A percentile compares a stretch with the other conserved stretches of the same genome.
Conservation (phyloP, 2,888 invertebrate species). For the Zelleria hepariella region DNA sequence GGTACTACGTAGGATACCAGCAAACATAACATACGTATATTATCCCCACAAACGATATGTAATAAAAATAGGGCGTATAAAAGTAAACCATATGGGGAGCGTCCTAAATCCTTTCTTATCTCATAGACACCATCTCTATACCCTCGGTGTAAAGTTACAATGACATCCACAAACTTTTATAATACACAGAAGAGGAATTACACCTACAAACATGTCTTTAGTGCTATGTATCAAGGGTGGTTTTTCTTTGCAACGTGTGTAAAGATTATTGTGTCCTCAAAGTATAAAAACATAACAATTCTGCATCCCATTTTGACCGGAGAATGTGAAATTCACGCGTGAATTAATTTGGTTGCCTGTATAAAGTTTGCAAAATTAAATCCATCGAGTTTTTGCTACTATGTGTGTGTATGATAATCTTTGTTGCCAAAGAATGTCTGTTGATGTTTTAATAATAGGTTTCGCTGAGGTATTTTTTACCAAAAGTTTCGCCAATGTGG, state of each 20-base stretch:
- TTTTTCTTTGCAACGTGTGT: background rate
- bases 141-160: conserved; percentile 45
- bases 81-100: conserved; percentile 28
- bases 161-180: conserved; percentile 4
- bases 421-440: conserved; percentile 10
- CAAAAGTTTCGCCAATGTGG: conserved; percentile 16
- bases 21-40: too few relatives aligned
- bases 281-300: conserved; percentile 33
- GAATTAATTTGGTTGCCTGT: conserved; percentile 39
- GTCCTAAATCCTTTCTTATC: conserved; percentile 52
- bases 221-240: background rate
- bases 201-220: background rate
- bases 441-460: conserved; percentile 22
- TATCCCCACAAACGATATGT: conserved; percentile 25
- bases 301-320: conserved; percentile 29
- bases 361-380: conserved; percentile 22
- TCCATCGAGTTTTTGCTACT: conserved; percentile 3
- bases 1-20: too few relatives aligned
- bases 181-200: background rate
- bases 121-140: conserved; percentile 42
- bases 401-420: conserved; percentile 16
- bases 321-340: conserved; percentile 47
- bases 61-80: conserved; percentile 33
- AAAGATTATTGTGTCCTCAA: conserved; percentile 12
- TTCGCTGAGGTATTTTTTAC: background rate